phyloP scores from a whole-genome alignment of 1,140 invertebrate genomes.

The Camponotus floridanus region DNA sequence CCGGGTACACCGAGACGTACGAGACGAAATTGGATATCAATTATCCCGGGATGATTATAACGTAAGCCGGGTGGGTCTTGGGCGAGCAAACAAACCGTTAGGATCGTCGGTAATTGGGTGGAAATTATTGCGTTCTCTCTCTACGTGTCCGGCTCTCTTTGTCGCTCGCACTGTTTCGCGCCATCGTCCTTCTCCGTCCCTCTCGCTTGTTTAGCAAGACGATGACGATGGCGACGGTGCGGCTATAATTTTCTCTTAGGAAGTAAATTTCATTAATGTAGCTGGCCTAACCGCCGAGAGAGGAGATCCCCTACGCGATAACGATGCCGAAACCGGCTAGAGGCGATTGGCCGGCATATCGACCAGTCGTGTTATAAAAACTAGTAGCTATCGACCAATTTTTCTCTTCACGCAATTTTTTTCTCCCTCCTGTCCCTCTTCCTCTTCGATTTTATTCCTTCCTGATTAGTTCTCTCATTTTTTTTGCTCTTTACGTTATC shows the following conservation, averaged over 20 bases:
- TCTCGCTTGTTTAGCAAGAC: slow-evolving; percentile 43
- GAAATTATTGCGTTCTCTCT: slow-evolving; percentile 74
- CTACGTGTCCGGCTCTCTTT: slow-evolving; percentile 10
- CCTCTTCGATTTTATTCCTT: background rate
- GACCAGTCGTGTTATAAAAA: slow-evolving; percentile 50
- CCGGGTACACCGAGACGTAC: slow-evolving; percentile 57
- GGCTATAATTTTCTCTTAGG: slow-evolving; percentile 75
- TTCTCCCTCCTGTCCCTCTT: background rate
- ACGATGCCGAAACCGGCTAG: slow-evolving; percentile 39
- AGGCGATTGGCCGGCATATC: slow-evolving; percentile 31
- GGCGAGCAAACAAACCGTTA: slow-evolving; percentile 78
- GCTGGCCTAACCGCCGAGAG: slow-evolving; percentile 34
- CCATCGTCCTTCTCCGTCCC: slow-evolving; percentile 8
- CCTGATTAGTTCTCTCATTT: background rate
- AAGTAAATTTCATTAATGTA: slow-evolving; percentile 73
- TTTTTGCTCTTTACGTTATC: slow-evolving; percentile 7
- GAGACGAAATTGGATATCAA: slow-evolving; percentile 78
- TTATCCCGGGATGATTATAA: slow-evolving; percentile 78
- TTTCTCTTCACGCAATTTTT: slow-evolving; percentile 48
- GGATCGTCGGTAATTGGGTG: slow-evolving; percentile 74
- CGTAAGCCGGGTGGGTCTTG: slow-evolving; percentile 71
- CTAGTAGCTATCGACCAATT: slow-evolving; percentile 50
- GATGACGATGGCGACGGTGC: slow-evolving; percentile 35
- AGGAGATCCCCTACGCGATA: slow-evolving; percentile 51
- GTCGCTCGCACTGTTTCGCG: slow-evolving; percentile 17